A percentile compares a stretch with the other conserved stretches of the same genome.
Evolutionary conservation across 2,797 vertebrate genomes (phyloP).

Genomic region (Gobionotothen gibberifrons): DNA sequence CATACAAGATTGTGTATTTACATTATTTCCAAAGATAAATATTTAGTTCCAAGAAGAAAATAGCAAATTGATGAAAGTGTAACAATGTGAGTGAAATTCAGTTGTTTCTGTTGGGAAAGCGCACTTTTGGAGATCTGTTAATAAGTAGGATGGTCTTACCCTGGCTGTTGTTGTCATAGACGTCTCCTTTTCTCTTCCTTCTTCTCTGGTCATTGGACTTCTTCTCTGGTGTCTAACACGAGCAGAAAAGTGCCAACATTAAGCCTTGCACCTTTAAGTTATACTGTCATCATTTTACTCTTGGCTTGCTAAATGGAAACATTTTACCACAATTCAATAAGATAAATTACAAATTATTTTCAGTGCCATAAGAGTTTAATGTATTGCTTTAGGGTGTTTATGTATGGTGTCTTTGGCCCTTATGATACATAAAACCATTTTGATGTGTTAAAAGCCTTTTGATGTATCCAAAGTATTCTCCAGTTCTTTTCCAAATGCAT

Average conservation of each 20-base stretch:
- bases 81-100: neutral
- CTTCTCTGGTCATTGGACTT: conserved; percentile 93
- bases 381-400: neutral
- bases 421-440: neutral
- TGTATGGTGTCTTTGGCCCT: neutral
- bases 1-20: too few species aligned
- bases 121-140: neutral
- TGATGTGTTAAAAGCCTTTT: neutral
- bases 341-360: neutral
- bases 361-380: neutral
- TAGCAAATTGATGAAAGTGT: neutral
- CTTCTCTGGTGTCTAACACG: conserved; percentile 91
- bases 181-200: conserved; percentile 95
- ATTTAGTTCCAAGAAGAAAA: too few species aligned
- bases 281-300: neutral
- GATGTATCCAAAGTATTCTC: neutral
- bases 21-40: too few species aligned
- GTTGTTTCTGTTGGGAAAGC: neutral
- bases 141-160: conserved; percentile 76
- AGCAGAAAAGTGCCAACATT: conserved; percentile 5
- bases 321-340: neutral
- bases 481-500: neutral
- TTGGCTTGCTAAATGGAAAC: neutral
- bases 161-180: conserved; percentile 92
- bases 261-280: neutral